Conservation (phyloP, 2,797 vertebrate species). For the Crenichthys baileyi region DNA sequence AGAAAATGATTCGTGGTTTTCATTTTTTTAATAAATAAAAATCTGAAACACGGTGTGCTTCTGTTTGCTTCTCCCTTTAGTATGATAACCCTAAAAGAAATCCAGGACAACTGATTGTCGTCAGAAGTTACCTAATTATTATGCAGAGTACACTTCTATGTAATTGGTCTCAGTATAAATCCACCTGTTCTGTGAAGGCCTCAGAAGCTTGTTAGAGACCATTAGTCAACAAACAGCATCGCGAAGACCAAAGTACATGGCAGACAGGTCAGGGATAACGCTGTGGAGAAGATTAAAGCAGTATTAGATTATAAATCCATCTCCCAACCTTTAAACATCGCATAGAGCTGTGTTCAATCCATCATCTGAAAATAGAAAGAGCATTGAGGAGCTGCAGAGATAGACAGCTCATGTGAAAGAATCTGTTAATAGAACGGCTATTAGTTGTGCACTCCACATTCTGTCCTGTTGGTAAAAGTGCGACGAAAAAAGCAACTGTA, state of each 20-base stretch:
- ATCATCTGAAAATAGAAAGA: background rate
- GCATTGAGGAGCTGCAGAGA: background rate
- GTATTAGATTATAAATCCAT: background rate
- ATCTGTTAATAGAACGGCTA: no score
- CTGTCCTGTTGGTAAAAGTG: no score
- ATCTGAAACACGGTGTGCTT: no score
- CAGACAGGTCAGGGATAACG: background rate
- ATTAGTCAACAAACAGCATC: background rate
- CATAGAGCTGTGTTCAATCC: background rate
- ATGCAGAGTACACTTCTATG: no score
- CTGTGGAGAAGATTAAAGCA: background rate
- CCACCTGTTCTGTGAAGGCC: background rate
- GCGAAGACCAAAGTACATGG: background rate
- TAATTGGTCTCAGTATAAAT: no score
- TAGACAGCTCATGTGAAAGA: no score
- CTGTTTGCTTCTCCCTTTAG: background rate
- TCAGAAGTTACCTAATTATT: background rate
- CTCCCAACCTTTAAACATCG: background rate
- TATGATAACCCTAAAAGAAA: background rate
- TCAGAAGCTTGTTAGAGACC: background rate
- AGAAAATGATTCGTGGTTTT: no score
- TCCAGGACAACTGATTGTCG: background rate
- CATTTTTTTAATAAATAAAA: no score
- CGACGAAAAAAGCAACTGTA: no score
- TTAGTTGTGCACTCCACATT: no score